Base-by-base conservation (phyloP, 2,888 invertebrate genomes). In the Lithophane leautieri region DNA sequence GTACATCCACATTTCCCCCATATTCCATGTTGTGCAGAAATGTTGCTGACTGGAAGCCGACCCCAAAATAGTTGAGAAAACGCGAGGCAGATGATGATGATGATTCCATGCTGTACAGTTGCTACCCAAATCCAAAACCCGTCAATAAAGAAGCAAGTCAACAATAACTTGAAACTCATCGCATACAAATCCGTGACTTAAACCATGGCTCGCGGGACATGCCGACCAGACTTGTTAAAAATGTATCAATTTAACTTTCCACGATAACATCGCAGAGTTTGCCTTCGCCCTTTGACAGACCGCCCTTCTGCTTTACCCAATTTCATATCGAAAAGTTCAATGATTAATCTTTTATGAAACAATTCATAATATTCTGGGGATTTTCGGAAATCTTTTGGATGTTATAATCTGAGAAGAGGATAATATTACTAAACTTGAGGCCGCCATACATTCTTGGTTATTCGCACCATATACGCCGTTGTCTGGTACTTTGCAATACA, bases 161-260 rank as follows among this genome's bases (percentile, higher is more conserved):
- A 67, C 79, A 78, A 78, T 52, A 79, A 70, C 68, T 62, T 34
- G n/a, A 63, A 58, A 60, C 63, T 74, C 12, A 6, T 14, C 28
- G 50, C 52, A 63, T 60, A 67, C 66, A 78, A 75, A 82, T 79
- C 83, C 66, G 34, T 85, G 67, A 70, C 83, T 86, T 89, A 63
- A 70, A 62, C 87, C 80, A 54, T 71, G 69, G 73, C 69, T 69
- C 70, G 72, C 22, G 76, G 84, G 85, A 85, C 88, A 86, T 79
- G 86, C 83, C 84, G 65, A 75, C 22, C 76, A 84, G 91, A 91
- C 92, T 93, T 93, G 91, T 92, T 92, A 92, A 93, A 93, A 93
- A 93, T 93, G 90, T 93, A 93, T 92, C 93, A 93, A 93, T 93
- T 93, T 93, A 93, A 93, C 93, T 93, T 93, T 76, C 62, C 79